A percentile compares a stretch with the other conserved stretches of the same genome.
Evolutionary conservation across 2,888 invertebrate species (phyloP).

Genomic region (Sericinus montela): DNA sequence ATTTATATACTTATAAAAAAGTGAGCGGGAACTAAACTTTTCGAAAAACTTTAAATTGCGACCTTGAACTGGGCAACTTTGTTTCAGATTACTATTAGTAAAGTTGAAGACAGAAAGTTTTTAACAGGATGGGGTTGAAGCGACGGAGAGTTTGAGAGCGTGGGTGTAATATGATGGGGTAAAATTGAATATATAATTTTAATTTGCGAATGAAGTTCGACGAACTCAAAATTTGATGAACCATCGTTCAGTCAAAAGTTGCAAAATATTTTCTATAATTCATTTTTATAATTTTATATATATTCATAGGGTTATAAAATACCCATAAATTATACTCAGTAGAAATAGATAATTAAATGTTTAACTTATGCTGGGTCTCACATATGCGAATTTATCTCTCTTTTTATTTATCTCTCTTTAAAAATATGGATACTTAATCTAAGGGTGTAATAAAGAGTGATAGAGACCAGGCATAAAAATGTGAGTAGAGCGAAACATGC

Average conservation of each 20-base stretch:
- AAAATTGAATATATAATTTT: constrained; percentile 39
- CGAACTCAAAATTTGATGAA: constrained; percentile 56
- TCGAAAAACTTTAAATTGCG: constrained; percentile 81
- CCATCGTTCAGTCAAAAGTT: constrained; percentile 40
- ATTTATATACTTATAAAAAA: constrained; percentile 80
- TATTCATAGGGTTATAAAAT: too few species aligned
- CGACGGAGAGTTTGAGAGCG: constrained; percentile 48
- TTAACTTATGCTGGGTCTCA: too few species aligned
- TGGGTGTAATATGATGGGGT: constrained; percentile 44
- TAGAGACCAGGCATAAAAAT: too few species aligned
- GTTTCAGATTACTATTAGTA: constrained; percentile 78
- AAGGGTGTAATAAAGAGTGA: too few species aligned
- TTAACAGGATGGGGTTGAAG: constrained; percentile 64
- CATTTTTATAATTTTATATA: too few species aligned
- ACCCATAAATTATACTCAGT: too few species aligned
- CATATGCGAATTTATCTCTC: too few species aligned
- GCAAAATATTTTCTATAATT: too few species aligned
- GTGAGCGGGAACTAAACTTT: constrained; percentile 75
- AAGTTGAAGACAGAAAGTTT: constrained; percentile 63
- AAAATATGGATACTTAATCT: too few species aligned
- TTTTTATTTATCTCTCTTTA: too few species aligned
- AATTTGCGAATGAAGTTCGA: constrained; percentile 48
- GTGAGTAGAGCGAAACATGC: too few species aligned
- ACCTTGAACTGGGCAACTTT: constrained; percentile 78
- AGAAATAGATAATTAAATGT: too few species aligned